Evolutionary conservation across 2,113 vertebrate species (phyloP), one percentile per base, ranked within the genome.

Genomic region (Atlantisia rogersi): DNA sequence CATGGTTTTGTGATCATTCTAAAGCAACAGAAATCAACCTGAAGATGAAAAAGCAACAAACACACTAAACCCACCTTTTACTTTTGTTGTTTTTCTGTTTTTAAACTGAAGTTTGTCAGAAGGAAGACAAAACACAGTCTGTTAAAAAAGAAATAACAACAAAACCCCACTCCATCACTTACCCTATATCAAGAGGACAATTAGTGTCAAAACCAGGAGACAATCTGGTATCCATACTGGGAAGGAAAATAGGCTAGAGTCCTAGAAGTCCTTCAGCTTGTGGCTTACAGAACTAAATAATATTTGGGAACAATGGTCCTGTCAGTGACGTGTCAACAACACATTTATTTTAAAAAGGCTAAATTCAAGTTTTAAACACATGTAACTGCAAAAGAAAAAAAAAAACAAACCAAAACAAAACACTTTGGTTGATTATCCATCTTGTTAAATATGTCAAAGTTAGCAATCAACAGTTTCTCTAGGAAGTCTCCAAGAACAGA

Each of bases 291-390:
- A 95, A 82, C 89, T 90, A 94, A 70, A 64, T 74, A 55, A 94
- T n/a, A 24, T 94, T 91, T 89, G 86, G 88, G 80, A 97, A 92
- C 50, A 94, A 65, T 56, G 80, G 92, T 83, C 76, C 74, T 94
- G 73, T 95, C 32, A 70, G 88, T 40, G 74, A 56, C 48, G 59
- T 42, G 69, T 89, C 65, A 80, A 44, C 91, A 96, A 91, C 46
- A 87, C 46, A 90, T 88, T 92, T 96, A 93, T 96, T 94, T 91
- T 59, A 82, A 95, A 97, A 96, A 95, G 50, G 86, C 90, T 95
- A 90, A 94, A 91, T 92, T 96, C 88, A 96, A 92, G 50, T 87
- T 94, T 96, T 96, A 85, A 97, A 95, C 59, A 84, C 80, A 94
- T 95, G 70, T 96, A 89, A 96, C 89, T 94, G 82, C 65, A 88